Evolutionary conservation across 2,113 vertebrate species (phyloP).

Genomic region (Sebastes schlegelii): DNA sequence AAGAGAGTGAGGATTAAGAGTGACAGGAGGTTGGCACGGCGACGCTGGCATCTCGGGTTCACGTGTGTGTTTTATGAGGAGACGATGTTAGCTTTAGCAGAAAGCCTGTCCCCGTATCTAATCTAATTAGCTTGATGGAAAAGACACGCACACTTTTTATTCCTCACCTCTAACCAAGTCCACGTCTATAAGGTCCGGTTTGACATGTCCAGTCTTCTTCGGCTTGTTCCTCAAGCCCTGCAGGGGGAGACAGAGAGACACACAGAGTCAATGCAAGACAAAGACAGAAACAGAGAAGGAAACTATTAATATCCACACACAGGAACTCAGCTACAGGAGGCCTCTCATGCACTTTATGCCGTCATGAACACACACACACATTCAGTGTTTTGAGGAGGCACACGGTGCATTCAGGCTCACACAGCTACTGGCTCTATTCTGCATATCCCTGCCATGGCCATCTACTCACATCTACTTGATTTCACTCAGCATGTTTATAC

Average conservation of each 20-base stretch:
- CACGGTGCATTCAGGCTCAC: constrained; percentile 41
- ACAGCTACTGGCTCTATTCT: constrained; percentile 28
- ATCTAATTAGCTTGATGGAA: constrained; percentile 13
- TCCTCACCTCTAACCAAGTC: constrained; percentile 96
- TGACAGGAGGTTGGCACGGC: constrained; percentile 38
- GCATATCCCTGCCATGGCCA: neutral
- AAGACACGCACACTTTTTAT: neutral
- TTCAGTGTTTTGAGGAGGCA: constrained; percentile 45
- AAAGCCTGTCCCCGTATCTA: neutral
- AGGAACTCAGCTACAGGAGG: constrained; percentile 19
- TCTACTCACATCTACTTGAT: constrained; percentile 28
- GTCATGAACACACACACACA: constrained; percentile 31
- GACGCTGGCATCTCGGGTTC: constrained; percentile 24
- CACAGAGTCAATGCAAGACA: constrained; percentile 22
- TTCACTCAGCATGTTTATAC: neutral
- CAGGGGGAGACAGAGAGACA: constrained; percentile 61
- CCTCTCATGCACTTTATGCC: constrained; percentile 24
- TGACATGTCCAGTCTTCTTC: constrained; percentile 99
- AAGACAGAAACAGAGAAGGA: neutral
- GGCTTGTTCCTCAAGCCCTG: constrained; percentile 99
- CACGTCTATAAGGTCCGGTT: constrained; percentile 98
- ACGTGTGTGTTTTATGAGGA: neutral
- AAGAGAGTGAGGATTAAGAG: neutral
- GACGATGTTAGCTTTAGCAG: neutral
- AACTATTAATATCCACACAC: neutral